Evolutionary conservation across 2,888 invertebrate genomes (phyloP), one percentile per base, ranked within the genome.

Genomic region (Sarcophaga caerulescens): DNA sequence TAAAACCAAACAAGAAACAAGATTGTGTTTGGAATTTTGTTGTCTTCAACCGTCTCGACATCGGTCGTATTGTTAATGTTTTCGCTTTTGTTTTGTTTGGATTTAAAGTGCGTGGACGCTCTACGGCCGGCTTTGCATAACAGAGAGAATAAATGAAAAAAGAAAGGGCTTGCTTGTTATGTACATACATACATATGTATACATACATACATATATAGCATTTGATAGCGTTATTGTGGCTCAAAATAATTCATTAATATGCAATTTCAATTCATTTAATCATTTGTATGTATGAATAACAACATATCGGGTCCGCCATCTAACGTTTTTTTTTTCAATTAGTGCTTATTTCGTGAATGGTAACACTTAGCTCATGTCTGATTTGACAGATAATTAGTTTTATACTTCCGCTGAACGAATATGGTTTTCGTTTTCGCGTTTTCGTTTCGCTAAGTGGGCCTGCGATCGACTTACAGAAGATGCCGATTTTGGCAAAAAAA

Each of bases 71-170:
- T 19, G 45, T 35, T 70, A 70, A 63, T 79, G 45, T 70, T 63
- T 47, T 35, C 52, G 66, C n/a, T 66, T 45, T 17, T 47, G 63
- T 23, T 63, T 4, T 75, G 45, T 5, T 78, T 81, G 81, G 59
- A 60, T 75, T 82, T 63, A 59, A 71, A 82, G 60, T 77, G 81
- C 85, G 85, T 81, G 81, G 85, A 73, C 63, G 69, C 25, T 68
- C 25, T 68, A 69, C 73, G 63, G 65, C 63, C 69, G 68, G 65
- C 77, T 71, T 75, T 74, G 57, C 81, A 82, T 82, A 65, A 71
- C 60, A 47, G 23, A 59, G 21, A 79, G 63, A 70, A 82, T 78
- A 60, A 65, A 71, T 66, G 60, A 84, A 44, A 44, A 52, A 82
- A 71, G 81, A 82, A 82, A 82, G 78, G 78, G 82, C 77, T 66